Evolutionary conservation across 2,113 vertebrate species (phyloP).

Genomic region (Rhineura floridana): DNA sequence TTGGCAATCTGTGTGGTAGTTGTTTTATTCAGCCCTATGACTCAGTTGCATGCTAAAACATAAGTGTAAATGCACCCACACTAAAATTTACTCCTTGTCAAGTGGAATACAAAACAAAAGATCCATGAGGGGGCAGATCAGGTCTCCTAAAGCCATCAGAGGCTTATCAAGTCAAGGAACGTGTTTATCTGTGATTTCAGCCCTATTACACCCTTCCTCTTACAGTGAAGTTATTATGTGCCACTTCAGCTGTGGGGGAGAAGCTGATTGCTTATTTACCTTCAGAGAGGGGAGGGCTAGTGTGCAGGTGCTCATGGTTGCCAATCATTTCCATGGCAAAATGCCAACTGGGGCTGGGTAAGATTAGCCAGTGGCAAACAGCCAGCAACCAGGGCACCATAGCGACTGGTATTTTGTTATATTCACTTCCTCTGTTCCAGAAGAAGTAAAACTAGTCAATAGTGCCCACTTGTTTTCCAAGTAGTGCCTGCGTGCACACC

Average conservation of each 20-base stretch:
- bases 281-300: not conserved
- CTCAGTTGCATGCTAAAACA: not conserved
- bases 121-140: not conserved
- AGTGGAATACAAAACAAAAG: not conserved
- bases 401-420: not conserved
- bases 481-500: too few relatives aligned
- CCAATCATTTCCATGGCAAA: not conserved
- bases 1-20: not conserved
- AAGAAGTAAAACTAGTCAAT: not conserved
- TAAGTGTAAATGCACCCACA: not conserved
- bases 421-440: not conserved
- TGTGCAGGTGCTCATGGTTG: not conserved
- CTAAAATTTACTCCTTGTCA: not conserved
- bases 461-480: not conserved
- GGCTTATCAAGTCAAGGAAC: not conserved
- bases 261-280: constrained; percentile 8
- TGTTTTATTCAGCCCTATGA: not conserved
- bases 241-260: not conserved
- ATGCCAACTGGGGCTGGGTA: not conserved
- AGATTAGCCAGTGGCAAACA: not conserved
- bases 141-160: not conserved
- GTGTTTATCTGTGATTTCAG: not conserved
- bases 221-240: not conserved
- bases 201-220: not conserved
- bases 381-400: not conserved